Percentiles rank a stretch among this genome's conserved stretches.
phyloP scores from a whole-genome alignment of 92 coral and sea anemone genomes.

The Zoanthus gigantus region DNA sequence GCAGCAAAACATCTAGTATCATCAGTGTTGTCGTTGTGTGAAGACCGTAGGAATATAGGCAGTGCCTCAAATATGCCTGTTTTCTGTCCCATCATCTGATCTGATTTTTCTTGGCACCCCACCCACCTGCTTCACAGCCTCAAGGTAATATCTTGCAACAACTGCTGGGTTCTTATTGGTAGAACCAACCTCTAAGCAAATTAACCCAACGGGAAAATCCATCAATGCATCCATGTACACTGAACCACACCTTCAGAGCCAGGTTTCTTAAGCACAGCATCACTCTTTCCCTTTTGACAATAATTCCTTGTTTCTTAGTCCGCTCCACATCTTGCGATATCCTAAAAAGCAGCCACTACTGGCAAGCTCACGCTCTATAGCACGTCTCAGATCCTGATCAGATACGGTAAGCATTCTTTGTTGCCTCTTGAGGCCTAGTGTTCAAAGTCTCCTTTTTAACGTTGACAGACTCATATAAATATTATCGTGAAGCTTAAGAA shows the following conservation, averaged over 20 bases:
- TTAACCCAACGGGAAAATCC: conserved; percentile 34
- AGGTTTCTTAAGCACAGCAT: conserved; percentile 44
- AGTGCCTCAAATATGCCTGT: conserved; percentile 41
- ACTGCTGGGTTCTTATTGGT: conserved; percentile 41
- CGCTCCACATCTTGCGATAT: conserved; percentile 55
- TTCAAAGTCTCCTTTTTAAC: conserved; percentile 44
- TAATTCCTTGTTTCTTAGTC: conserved; percentile 36
- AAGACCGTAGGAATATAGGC: conserved; percentile 51
- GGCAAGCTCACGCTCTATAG: conserved; percentile 49
- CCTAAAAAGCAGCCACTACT: conserved; percentile 49
- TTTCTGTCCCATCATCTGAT: conserved; percentile 57
- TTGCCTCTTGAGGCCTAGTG: conserved; percentile 37
- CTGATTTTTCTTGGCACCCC: conserved; percentile 40
- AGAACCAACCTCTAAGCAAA: conserved; percentile 42
- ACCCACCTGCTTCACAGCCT: conserved; percentile 34
- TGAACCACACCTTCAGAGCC: conserved; percentile 54
- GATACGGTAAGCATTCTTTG: conserved; percentile 1
- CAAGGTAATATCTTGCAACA: conserved; percentile 24
- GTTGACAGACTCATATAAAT: conserved; percentile 43
- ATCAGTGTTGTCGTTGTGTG: conserved; percentile 43
- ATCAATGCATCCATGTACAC: conserved; percentile 44
- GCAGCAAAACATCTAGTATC: conserved; percentile 16
- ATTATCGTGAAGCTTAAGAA: conserved; percentile 51
- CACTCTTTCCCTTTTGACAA: conserved; percentile 40
- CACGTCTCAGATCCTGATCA: conserved; percentile 37